Conservation (phyloP, 2,888 invertebrate genomes). For the Catocala fraxini region DNA sequence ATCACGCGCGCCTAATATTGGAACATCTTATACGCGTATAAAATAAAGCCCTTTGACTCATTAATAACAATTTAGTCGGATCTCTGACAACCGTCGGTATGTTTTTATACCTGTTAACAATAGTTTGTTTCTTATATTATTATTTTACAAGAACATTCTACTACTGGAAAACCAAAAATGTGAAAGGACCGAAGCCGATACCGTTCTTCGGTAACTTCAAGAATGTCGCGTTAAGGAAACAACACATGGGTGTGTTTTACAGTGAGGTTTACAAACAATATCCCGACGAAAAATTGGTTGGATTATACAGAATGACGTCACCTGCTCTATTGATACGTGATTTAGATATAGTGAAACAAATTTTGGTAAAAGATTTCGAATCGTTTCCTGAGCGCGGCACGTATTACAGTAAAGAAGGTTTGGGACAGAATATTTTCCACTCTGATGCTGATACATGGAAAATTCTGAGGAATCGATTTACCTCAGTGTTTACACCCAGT, state of each 20-base stretch:
- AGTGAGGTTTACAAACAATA: slow-evolving; percentile 63
- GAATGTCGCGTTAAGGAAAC: slow-evolving; percentile 51
- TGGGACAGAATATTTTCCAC: slow-evolving; percentile 66
- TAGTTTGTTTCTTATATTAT: slow-evolving; percentile 25
- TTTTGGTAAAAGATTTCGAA: slow-evolving; percentile 68
- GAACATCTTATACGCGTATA: too few relatives aligned
- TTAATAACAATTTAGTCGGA: too few relatives aligned
- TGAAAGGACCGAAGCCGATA: slow-evolving; percentile 61
- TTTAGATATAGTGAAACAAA: slow-evolving; percentile 62
- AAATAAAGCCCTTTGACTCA: too few relatives aligned
- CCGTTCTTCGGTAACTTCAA: slow-evolving; percentile 52
- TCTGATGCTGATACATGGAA: slow-evolving; percentile 59
- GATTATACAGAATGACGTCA: slow-evolving; percentile 61
- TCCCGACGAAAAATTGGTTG: slow-evolving; percentile 65
- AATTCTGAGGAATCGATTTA: slow-evolving; percentile 56
- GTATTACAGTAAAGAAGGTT: slow-evolving; percentile 55
- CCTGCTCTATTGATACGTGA: slow-evolving; percentile 65
- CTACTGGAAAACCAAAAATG: slow-evolving; percentile 51
- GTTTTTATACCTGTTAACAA: slow-evolving; percentile 19
- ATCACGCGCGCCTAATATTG: too few relatives aligned
- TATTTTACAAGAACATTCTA: slow-evolving; percentile 42
- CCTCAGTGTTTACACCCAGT: slow-evolving; percentile 63
- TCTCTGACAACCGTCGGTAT: slow-evolving; percentile 19
- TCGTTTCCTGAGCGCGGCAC: slow-evolving; percentile 62
- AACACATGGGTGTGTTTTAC: slow-evolving; percentile 50